Percentiles rank a stretch among this genome's conserved stretches.
Evolutionary conservation across 2,113 vertebrate species (phyloP).

Genomic region (Sapayoa aenigma): DNA sequence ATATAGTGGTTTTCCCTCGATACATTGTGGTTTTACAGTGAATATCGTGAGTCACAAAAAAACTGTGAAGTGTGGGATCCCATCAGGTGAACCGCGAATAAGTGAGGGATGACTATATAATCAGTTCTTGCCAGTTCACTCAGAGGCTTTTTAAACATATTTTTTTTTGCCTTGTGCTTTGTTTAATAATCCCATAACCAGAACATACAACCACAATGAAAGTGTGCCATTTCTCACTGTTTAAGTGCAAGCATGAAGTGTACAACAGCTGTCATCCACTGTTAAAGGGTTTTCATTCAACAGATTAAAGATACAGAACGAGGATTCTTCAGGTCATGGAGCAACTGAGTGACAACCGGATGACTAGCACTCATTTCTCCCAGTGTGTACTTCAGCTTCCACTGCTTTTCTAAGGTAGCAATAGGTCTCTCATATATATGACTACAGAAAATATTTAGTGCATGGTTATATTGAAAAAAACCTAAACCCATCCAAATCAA

Average conservation of each 20-base stretch:
- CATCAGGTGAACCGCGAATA: too few relatives aligned
- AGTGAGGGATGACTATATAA: too few relatives aligned
- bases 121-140: neutral
- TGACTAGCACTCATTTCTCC: neutral
- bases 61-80: too few relatives aligned
- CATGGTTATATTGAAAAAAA: neutral
- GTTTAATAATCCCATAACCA: neutral
- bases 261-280: neutral
- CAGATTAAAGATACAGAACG: neutral
- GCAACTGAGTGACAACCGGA: neutral
- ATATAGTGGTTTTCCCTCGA: too few relatives aligned
- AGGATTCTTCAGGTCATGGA: constrained; percentile 5
- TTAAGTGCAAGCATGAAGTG: neutral
- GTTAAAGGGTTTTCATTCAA: constrained; percentile 19
- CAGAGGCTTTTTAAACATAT: neutral
- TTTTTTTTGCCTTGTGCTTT: neutral
- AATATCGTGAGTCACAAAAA: too few relatives aligned
- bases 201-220: neutral
- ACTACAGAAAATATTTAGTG: neutral
- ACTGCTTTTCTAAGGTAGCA: neutral
- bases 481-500: neutral
- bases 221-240: neutral
- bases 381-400: neutral
- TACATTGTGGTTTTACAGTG: too few relatives aligned
- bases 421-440: neutral